phyloP scores from a whole-genome alignment of 2,888 invertebrate species.

The Coronaproctus castanopsis region DNA sequence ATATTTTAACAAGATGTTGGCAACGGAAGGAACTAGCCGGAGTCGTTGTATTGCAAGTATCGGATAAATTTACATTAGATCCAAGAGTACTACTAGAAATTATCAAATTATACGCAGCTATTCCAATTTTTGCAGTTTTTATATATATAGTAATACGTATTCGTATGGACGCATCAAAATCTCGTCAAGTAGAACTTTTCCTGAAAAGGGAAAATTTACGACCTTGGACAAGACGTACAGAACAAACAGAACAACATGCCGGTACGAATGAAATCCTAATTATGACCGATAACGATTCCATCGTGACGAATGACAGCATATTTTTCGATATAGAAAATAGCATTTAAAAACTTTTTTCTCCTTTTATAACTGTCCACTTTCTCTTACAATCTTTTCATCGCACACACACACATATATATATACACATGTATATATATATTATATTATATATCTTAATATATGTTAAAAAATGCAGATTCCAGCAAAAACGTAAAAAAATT shows the following conservation, averaged over 20 bases:
- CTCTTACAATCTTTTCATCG: too few species aligned
- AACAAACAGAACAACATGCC: too few species aligned
- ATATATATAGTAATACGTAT: constrained; percentile 15
- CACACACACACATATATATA: too few species aligned
- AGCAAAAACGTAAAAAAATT: neutral
- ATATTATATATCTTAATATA: constrained; percentile 3
- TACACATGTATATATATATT: too few species aligned
- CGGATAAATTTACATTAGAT: neutral
- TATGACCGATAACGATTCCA: too few species aligned
- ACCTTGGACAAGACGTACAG: too few species aligned
- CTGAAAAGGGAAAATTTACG: neutral
- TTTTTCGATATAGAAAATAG: too few species aligned
- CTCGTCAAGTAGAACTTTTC: neutral
- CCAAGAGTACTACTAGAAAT: constrained; percentile 32
- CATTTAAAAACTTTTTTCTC: too few species aligned
- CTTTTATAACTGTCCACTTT: too few species aligned
- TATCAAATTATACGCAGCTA: constrained; percentile 24
- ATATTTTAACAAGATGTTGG: too few species aligned
- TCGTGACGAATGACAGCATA: too few species aligned
- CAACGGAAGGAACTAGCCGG: constrained; percentile 36
- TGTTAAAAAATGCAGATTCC: constrained; percentile 6
- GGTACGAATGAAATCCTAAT: too few species aligned
- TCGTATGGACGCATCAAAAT: constrained; percentile 4
- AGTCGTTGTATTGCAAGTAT: constrained; percentile 20
- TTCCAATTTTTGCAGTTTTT: constrained; percentile 14